These are phyloP conservation scores for Pleuronectes platessa DNA, from an alignment of 2,113 vertebrate genomes.

Conservation along the genomic window DNA sequence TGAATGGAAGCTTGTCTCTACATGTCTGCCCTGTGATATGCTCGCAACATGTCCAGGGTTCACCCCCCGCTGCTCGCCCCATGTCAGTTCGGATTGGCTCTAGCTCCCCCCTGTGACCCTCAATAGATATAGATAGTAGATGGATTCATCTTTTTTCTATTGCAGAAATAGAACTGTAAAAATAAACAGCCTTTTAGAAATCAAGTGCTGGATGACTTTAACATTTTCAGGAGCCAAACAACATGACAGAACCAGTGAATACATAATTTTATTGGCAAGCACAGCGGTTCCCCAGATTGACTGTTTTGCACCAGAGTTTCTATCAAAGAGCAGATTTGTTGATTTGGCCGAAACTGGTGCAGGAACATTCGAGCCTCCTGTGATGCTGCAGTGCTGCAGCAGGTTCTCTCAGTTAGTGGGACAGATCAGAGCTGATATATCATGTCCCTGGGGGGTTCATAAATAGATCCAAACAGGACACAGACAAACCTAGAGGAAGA, in stretches of 20 bases:
- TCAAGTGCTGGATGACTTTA: too few species aligned
- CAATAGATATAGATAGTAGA: too few species aligned
- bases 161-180: too few species aligned
- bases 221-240: background rate
- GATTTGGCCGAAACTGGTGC: constrained; percentile 24
- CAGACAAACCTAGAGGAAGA: constrained; percentile 55
- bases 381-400: constrained; percentile 56
- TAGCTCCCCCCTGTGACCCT: too few species aligned
- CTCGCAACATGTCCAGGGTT: too few species aligned
- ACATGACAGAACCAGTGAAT: background rate
- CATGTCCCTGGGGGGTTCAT: constrained; percentile 57
- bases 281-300: constrained; percentile 21
- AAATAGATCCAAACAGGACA: constrained; percentile 69
- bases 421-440: constrained; percentile 65
- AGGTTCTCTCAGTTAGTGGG: constrained; percentile 46
- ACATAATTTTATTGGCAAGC: background rate
- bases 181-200: too few species aligned
- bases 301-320: background rate
- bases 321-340: constrained; percentile 48
- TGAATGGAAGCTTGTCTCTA: too few species aligned
- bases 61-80: too few species aligned
- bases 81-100: too few species aligned
- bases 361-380: constrained; percentile 48
- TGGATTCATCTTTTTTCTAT: too few species aligned
- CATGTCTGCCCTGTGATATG: too few species aligned